Base-by-base conservation (phyloP, 2,113 vertebrate species). In the Nyctibius bracteatus region DNA sequence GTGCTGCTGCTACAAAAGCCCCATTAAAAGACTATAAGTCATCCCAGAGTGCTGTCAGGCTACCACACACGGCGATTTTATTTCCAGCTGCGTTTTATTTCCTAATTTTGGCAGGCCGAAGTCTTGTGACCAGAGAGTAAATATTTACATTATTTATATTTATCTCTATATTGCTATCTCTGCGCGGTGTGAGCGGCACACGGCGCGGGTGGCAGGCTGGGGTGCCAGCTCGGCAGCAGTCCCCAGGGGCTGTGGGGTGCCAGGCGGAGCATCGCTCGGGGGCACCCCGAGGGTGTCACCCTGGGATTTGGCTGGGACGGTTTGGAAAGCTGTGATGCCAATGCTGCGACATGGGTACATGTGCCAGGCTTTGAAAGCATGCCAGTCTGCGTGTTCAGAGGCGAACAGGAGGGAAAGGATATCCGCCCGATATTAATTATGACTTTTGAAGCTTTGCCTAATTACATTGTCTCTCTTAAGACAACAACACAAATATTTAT, bases 391-490 rank as follows among this genome's bases (percentile, higher is more conserved):
- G 4, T 57, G 90, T 19, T 81, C 58, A 1, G 23, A 86, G 90
- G 75, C 87, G 80, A 67, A 35, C 52, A 70, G 90, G 90, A 94
- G 88, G 55, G 77, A 67, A 95, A 33, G 62, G 52, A 87, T 91
- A 88, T 30, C 57, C 51, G 0, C 86, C 81, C 27, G 10, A 44
- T 93, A 91, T 90, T 97, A 97, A 95, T 97, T 94, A 95, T 86
- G 91, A 95, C 61, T 95, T 96, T 54, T 79, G 95, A 96, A 96
- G 96, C 94, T 92, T 95, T 91, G 83, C 94, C 96, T 97, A 96
- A 96, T 97, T 96, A 83, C 95, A 77, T 91, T 89, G 94, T 94
- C 80, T 97, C 95, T 96, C 95, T 83, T 90, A 89, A 96, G 92
- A 78, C 75, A 13, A 52, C 2, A 43, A 93, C 95, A 95, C 96